Conservation (phyloP, 1,140 invertebrate species). For the Polyergus mexicanus region DNA sequence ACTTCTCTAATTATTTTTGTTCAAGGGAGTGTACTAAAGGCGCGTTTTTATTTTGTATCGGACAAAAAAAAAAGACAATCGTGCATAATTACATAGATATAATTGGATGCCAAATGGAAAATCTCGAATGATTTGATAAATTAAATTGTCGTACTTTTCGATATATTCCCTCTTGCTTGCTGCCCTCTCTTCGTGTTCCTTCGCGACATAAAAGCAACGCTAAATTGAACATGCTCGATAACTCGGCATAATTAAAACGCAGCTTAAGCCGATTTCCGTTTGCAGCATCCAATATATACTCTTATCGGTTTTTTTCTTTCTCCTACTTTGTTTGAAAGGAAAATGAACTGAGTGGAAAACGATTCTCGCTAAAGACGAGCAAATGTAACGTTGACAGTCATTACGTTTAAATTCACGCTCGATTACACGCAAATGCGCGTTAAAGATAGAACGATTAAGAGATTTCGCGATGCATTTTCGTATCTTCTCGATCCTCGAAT, state of each 20-base stretch:
- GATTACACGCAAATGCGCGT: conserved; percentile 29
- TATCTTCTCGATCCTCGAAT: neutral
- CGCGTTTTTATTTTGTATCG: neutral
- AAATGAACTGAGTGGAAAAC: conserved; percentile 47
- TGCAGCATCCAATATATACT: conserved; percentile 9
- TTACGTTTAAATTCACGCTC: conserved; percentile 47
- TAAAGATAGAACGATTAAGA: conserved; percentile 40
- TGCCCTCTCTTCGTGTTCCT: neutral
- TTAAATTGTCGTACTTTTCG: conserved; percentile 1
- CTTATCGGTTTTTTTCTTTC: neutral
- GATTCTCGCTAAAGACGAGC: conserved; percentile 11
- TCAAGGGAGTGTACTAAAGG: neutral
- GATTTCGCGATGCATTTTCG: conserved; percentile 31
- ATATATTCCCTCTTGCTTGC: neutral
- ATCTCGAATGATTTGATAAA: neutral
- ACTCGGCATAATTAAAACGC: conserved; percentile 41
- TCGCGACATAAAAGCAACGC: neutral
- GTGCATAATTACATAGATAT: neutral
- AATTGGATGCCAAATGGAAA: too few relatives aligned
- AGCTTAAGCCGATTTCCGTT: conserved; percentile 45
- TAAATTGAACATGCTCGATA: conserved; percentile 5
- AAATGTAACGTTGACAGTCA: neutral
- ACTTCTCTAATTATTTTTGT: neutral
- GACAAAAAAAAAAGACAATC: neutral
- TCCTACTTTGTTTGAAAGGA: conserved; percentile 9